Evolutionary conservation across 2,797 vertebrate genomes (phyloP).

Genomic region (Coregonus suidteri): DNA sequence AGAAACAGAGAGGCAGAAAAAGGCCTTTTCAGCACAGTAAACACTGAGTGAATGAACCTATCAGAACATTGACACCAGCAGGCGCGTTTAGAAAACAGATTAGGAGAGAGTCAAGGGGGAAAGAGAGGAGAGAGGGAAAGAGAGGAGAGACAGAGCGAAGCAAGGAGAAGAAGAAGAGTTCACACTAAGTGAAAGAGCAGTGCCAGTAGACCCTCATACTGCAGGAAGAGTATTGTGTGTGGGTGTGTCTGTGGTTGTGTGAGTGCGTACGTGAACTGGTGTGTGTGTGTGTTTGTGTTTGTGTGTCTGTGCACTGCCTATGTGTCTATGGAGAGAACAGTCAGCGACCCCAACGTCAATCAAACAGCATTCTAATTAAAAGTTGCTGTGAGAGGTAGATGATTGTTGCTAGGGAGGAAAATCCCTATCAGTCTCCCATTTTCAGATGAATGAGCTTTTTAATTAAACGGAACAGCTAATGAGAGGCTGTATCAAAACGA

Average conservation of each 20-base stretch:
- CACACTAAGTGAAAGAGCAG: not conserved
- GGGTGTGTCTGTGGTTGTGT: too few relatives aligned
- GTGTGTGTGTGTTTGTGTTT: not conserved
- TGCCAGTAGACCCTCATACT: not conserved
- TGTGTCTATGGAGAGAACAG: conserved; percentile 24
- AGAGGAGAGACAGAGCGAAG: too few relatives aligned
- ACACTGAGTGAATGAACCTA: conserved; percentile 69
- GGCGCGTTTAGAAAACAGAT: conserved; percentile 37
- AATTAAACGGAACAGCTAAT: conserved; percentile 82
- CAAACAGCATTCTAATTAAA: conserved; percentile 81
- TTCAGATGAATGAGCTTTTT: conserved; percentile 83
- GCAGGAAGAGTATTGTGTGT: not conserved
- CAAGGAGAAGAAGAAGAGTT: too few relatives aligned
- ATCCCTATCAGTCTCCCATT: conserved; percentile 78
- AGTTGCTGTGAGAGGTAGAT: conserved; percentile 71
- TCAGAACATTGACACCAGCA: conserved; percentile 53
- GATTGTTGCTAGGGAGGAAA: conserved; percentile 68
- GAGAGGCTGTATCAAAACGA: conserved; percentile 81
- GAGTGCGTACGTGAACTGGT: too few relatives aligned
- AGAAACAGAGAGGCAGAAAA: conserved; percentile 34
- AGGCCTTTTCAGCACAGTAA: conserved; percentile 58
- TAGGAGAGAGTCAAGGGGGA: conserved; percentile 12
- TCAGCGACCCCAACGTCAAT: conserved; percentile 68
- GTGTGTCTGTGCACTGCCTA: conserved; percentile 22
- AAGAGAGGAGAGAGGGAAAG: too few relatives aligned